A percentile compares a stretch with the other conserved stretches of the same genome.
These are phyloP conservation scores for Drosophila varians DNA, from an alignment of 1,140 invertebrate genomes.

Conservation along the genomic window DNA sequence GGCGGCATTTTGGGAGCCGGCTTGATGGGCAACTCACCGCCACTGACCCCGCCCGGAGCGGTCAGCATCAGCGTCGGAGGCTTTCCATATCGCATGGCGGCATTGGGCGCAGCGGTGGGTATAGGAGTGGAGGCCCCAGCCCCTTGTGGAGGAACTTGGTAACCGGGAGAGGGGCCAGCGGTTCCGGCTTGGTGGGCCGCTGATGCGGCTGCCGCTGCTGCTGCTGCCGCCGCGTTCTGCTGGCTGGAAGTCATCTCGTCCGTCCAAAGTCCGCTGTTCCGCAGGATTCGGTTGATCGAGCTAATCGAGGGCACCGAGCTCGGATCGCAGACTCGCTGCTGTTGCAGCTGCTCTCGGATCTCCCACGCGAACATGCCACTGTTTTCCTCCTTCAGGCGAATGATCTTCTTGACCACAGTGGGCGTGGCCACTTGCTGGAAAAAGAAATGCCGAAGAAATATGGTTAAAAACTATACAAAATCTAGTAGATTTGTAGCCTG, in stretches of 20 bases:
- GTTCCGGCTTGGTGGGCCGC: constrained; percentile 50
- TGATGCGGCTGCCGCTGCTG: constrained; percentile 45
- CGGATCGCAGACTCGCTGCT: constrained; percentile 93
- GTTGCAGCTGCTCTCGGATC: constrained; percentile 93
- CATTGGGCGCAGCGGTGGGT: constrained; percentile 9
- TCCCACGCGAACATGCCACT: constrained; percentile 97
- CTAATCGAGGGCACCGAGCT: constrained; percentile 96
- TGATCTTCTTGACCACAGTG: constrained; percentile 95
- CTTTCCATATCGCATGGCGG: constrained; percentile 35
- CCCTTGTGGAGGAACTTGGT: constrained; percentile 29
- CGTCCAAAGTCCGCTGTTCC: constrained; percentile 92
- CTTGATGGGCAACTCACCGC: constrained; percentile 59
- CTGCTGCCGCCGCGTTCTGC: constrained; percentile 73
- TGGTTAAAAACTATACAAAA: not conserved
- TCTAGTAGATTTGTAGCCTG: not conserved
- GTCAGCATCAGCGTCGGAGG: constrained; percentile 28
- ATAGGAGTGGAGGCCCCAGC: not conserved
- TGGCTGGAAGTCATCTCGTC: constrained; percentile 85
- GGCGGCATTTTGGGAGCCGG: constrained; percentile 59
- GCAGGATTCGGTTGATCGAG: constrained; percentile 96
- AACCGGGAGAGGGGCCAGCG: constrained; percentile 30
- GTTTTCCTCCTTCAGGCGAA: constrained; percentile 95
- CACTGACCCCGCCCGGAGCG: not conserved
- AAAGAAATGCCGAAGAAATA: constrained; percentile 64
- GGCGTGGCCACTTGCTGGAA: constrained; percentile 96